Conservation (phyloP, 2,888 invertebrate species). For the Gymnocheta viridis region DNA sequence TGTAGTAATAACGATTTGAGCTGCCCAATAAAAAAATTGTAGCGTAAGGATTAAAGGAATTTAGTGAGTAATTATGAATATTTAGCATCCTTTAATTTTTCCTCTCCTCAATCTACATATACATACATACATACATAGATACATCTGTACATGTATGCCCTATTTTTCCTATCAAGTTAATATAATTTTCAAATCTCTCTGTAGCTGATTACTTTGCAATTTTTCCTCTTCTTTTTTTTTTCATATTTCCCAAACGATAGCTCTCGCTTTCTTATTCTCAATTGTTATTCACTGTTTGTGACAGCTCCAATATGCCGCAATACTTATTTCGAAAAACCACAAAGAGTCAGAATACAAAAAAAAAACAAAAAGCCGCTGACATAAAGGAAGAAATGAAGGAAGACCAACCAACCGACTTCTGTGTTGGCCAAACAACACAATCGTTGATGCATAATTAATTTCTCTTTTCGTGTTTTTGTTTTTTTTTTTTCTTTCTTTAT, state of each 20-base stretch:
- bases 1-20: too few relatives aligned
- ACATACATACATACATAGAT: background rate
- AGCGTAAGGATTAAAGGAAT: too few relatives aligned
- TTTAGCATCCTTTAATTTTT: slow-evolving; percentile 8
- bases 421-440: slow-evolving; percentile 71
- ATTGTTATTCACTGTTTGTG: slow-evolving; percentile 59
- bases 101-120: background rate
- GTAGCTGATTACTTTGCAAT: slow-evolving; percentile 34
- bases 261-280: slow-evolving; percentile 24
- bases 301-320: slow-evolving; percentile 50
- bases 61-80: slow-evolving; percentile 14
- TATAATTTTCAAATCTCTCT: slow-evolving; percentile 60
- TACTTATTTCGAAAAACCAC: slow-evolving; percentile 27
- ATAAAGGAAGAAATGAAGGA: slow-evolving; percentile 58
- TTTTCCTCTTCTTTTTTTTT: background rate
- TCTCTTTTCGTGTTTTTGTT: slow-evolving; percentile 40
- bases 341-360: slow-evolving; percentile 16
- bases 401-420: slow-evolving; percentile 32
- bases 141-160: background rate
- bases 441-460: slow-evolving; percentile 78
- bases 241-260: slow-evolving; percentile 29
- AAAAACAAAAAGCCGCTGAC: slow-evolving; percentile 6
- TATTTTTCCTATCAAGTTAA: slow-evolving; percentile 46
- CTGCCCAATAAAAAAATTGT: background rate
- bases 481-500: slow-evolving; percentile 26